These are phyloP conservation scores for Trileptium ribeirensis DNA, from an alignment of 2,888 invertebrate species.

Conservation along the genomic window DNA sequence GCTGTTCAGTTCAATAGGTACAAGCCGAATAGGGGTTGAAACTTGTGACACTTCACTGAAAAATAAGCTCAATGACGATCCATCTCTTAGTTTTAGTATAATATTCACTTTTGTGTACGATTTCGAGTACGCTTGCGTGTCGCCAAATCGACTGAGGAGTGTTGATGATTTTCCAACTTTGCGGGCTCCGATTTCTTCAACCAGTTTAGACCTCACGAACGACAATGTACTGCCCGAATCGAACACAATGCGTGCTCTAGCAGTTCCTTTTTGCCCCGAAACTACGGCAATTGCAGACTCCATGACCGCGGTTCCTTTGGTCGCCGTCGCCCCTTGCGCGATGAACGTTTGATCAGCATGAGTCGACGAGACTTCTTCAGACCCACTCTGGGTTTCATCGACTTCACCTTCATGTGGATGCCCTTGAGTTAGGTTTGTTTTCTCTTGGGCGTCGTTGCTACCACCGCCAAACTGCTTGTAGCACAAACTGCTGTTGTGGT, in stretches of 20 bases:
- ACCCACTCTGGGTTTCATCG: not conserved
- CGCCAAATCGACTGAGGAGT: not conserved
- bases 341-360: not conserved
- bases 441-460: not conserved
- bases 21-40: not conserved
- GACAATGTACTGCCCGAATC: not conserved
- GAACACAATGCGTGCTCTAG: not conserved
- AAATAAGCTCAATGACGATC: not conserved
- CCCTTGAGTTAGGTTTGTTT: too few species aligned
- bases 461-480: not conserved
- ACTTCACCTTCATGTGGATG: too few species aligned
- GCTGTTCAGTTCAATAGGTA: not conserved
- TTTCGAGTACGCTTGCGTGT: not conserved
- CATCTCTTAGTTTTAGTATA: not conserved
- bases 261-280: not conserved
- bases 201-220: not conserved
- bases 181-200: not conserved
- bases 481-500: not conserved
- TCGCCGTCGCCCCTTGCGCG: not conserved
- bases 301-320: not conserved
- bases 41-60: not conserved
- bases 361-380: not conserved
- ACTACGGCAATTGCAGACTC: not conserved
- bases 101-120: not conserved
- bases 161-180: not conserved